Evolutionary conservation across 2,797 vertebrate genomes (phyloP).

Genomic region (Helarctos malayanus): DNA sequence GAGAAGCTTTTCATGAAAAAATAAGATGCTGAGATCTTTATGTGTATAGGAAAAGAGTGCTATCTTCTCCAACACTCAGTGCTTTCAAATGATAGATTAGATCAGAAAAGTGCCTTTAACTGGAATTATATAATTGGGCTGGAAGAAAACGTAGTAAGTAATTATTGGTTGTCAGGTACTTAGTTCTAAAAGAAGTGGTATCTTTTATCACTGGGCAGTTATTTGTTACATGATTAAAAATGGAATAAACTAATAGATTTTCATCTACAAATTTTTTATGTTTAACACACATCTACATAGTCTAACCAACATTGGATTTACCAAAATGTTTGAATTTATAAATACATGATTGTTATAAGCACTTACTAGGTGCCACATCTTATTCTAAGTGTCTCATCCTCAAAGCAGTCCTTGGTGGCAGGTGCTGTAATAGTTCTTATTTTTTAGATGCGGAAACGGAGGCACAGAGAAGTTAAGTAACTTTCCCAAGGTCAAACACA

Average conservation of each 20-base stretch:
- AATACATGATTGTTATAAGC: background rate
- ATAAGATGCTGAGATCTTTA: slow-evolving; percentile 5
- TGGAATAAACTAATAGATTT: background rate
- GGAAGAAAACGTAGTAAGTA: slow-evolving; percentile 43
- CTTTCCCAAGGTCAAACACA: background rate
- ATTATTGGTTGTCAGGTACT: slow-evolving; percentile 53
- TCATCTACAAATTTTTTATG: background rate
- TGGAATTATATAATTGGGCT: slow-evolving; percentile 72
- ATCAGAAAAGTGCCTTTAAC: slow-evolving; percentile 37
- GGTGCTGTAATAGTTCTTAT: background rate
- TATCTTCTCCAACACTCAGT: background rate
- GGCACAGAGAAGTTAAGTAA: background rate
- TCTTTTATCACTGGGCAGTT: slow-evolving; percentile 2
- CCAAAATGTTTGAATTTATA: slow-evolving; percentile 29
- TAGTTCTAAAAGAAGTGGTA: slow-evolving; percentile 14
- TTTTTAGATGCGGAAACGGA: slow-evolving; percentile 56
- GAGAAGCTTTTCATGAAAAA: slow-evolving; percentile 49
- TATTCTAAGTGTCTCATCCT: background rate
- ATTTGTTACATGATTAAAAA: slow-evolving; percentile 16
- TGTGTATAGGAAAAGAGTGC: slow-evolving; percentile 38
- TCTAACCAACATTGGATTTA: background rate
- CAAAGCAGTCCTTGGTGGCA: slow-evolving; percentile 11
- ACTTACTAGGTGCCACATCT: background rate
- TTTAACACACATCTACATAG: background rate
- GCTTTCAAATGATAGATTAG: slow-evolving; percentile 52